phyloP scores from a whole-genome alignment of 2,888 invertebrate species.

The Hypomecis punctinalis region DNA sequence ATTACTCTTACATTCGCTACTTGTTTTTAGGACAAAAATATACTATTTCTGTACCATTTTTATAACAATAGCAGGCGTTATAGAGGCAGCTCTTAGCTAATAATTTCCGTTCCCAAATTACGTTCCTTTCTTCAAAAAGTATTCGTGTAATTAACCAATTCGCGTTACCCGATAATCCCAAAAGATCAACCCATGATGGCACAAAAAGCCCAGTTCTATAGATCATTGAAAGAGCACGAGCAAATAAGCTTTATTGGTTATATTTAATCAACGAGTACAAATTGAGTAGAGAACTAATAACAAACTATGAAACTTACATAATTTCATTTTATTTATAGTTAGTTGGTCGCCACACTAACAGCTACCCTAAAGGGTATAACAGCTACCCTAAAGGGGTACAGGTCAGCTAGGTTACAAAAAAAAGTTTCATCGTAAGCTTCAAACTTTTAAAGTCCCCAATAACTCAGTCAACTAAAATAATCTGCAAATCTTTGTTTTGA shows the following conservation, averaged over 20 bases:
- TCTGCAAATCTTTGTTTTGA: no score
- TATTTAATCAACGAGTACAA: slow-evolving; percentile 28
- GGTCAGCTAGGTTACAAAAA: no score
- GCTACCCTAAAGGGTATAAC: no score
- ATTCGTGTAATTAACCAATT: slow-evolving; percentile 42
- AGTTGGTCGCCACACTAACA: no score
- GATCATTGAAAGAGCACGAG: slow-evolving; percentile 51
- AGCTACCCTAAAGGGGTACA: no score
- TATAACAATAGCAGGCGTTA: background rate
- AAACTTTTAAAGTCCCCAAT: no score
- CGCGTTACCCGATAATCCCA: slow-evolving; percentile 41
- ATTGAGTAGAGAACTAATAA: slow-evolving; percentile 1
- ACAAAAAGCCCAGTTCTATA: slow-evolving; percentile 36
- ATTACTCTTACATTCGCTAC: background rate
- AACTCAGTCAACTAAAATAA: no score
- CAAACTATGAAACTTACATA: no score
- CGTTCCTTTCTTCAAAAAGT: slow-evolving; percentile 3
- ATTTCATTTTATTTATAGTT: no score
- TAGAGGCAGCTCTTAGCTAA: background rate
- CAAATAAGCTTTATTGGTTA: slow-evolving; percentile 52
- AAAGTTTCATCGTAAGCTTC: no score
- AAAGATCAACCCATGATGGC: slow-evolving; percentile 35
- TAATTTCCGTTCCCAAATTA: background rate
- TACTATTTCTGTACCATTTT: no score
- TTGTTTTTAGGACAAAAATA: background rate